phyloP scores from a whole-genome alignment of 2,797 vertebrate genomes.

The Sphenopsis melanotis region DNA sequence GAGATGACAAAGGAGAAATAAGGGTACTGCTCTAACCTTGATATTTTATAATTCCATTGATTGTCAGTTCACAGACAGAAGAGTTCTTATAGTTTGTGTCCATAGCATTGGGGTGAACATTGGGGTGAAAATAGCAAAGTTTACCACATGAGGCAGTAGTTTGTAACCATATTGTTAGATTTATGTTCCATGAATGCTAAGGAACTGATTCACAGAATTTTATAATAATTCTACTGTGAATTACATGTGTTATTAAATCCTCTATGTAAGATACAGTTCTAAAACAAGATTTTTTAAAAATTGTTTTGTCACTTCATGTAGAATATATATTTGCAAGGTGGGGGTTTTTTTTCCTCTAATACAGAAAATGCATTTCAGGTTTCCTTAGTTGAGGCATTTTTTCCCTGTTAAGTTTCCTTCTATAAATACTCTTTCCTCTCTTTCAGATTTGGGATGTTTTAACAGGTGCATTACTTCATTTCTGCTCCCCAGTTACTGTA shows the following conservation, averaged over 20 bases:
- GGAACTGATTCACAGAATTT: background rate
- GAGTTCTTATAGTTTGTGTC: background rate
- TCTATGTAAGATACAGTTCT: background rate
- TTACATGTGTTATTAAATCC: background rate
- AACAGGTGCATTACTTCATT: conserved; percentile 81
- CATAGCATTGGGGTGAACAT: background rate
- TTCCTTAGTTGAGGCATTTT: background rate
- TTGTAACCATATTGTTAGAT: background rate
- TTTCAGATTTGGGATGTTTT: conserved; percentile 85
- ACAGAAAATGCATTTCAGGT: background rate
- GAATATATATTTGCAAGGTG: background rate
- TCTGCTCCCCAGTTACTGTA: conserved; percentile 78
- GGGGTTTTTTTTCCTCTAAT: background rate
- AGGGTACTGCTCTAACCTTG: conserved; percentile 74
- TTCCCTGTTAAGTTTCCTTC: background rate
- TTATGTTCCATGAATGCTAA: background rate
- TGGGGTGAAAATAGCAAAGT: background rate
- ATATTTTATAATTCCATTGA: background rate
- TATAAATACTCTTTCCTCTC: background rate
- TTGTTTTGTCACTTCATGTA: background rate
- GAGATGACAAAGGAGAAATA: conserved; percentile 94
- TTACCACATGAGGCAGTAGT: background rate
- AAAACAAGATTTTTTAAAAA: background rate
- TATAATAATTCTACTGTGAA: background rate
- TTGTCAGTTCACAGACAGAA: background rate